A percentile compares a stretch with the other conserved stretches of the same genome.
phyloP scores from a whole-genome alignment of 1,140 invertebrate species.

The Pantala flavescens region DNA sequence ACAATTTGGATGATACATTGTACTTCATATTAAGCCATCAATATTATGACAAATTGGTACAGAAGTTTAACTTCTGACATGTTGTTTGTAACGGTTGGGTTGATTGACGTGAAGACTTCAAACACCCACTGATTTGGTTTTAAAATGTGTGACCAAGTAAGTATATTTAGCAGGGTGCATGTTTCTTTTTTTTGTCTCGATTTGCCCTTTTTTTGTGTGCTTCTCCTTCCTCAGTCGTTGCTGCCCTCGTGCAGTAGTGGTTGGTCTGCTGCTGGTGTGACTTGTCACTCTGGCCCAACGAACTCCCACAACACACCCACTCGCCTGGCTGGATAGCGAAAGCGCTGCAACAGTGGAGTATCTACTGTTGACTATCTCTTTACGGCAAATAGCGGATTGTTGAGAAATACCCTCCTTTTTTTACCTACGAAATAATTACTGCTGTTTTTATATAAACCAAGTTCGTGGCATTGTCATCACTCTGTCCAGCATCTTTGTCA shows the following conservation, averaged over 20 bases:
- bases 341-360: constrained; percentile 3
- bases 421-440: neutral
- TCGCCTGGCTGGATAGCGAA: constrained; percentile 6
- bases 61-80: too few relatives aligned
- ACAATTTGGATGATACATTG: too few relatives aligned
- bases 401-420: constrained; percentile 1
- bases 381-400: neutral
- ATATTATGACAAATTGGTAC: too few relatives aligned
- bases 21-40: too few relatives aligned
- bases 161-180: constrained; percentile 1
- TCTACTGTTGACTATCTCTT: constrained; percentile 1
- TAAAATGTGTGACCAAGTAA: neutral
- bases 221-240: constrained; percentile 4
- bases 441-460: neutral
- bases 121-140: neutral
- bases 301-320: constrained; percentile 3
- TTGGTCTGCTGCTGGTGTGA: constrained; percentile 7
- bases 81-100: too few relatives aligned
- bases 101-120: neutral
- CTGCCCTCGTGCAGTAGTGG: neutral
- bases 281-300: neutral
- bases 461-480: neutral
- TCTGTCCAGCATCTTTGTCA: neutral
- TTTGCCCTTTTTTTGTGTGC: constrained; percentile 8
- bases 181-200: constrained; percentile 6